phyloP scores from a whole-genome alignment of 2,888 invertebrate species.

The Scaptomyza parva region DNA sequence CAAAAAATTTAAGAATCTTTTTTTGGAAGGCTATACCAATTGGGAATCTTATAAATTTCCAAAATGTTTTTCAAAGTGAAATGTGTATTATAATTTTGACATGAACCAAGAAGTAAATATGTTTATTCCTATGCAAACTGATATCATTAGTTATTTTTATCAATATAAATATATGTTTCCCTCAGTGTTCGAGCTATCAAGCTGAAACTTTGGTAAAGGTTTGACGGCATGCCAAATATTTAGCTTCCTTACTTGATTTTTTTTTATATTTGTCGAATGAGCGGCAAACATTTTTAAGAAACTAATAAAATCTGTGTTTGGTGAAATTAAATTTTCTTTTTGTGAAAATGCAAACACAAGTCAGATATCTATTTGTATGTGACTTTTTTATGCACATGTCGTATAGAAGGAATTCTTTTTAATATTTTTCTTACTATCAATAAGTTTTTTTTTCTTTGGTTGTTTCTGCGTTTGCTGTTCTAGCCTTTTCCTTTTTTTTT shows the following conservation, averaged over 20 bases:
- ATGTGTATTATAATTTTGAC: too few species aligned
- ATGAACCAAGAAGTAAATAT: too few species aligned
- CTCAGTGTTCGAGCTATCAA: too few species aligned
- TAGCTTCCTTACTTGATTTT: too few species aligned
- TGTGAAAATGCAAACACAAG: neutral
- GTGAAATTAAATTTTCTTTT: neutral
- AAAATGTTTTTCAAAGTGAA: too few species aligned
- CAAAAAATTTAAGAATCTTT: neutral
- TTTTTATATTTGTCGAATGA: neutral
- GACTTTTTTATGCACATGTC: slow-evolving; percentile 3
- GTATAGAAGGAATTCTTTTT: slow-evolving; percentile 9
- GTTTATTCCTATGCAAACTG: too few species aligned
- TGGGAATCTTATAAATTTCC: too few species aligned
- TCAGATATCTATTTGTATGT: slow-evolving; percentile 4
- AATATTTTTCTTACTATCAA: slow-evolving; percentile 15
- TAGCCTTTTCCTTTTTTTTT: neutral
- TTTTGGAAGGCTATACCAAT: too few species aligned
- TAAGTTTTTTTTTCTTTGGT: neutral
- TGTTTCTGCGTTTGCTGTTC: neutral
- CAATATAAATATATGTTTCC: too few species aligned
- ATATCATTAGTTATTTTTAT: too few species aligned
- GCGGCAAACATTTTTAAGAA: neutral
- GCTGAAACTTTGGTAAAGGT: too few species aligned
- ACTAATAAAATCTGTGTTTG: slow-evolving; percentile 6
- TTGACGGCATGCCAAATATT: too few species aligned